A percentile compares a stretch with the other conserved stretches of the same genome.
These are phyloP conservation scores for Lasioglossum figueresi DNA, from an alignment of 2,888 invertebrate species.

Conservation along the genomic window DNA sequence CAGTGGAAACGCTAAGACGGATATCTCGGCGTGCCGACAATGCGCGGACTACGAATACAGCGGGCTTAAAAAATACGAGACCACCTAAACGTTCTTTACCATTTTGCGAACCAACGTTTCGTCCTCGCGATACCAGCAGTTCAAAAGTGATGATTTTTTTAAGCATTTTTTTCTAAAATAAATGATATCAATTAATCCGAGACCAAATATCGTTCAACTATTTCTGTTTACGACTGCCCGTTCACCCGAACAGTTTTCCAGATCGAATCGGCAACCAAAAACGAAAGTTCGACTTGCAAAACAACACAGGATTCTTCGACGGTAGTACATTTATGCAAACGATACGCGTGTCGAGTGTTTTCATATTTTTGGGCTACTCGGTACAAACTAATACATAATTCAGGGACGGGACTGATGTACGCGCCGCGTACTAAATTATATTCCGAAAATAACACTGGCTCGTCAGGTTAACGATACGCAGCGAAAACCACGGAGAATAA, in stretches of 20 bases:
- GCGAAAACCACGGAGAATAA: constrained; percentile 27
- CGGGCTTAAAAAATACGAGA: neutral
- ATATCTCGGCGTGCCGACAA: neutral
- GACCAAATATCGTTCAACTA: too few species aligned
- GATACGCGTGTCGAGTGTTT: neutral
- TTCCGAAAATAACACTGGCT: constrained; percentile 42
- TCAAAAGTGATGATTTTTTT: too few species aligned
- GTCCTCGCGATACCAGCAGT: too few species aligned
- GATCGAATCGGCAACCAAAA: neutral
- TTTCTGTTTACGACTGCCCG: too few species aligned
- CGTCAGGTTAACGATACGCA: constrained; percentile 40
- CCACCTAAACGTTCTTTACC: neutral
- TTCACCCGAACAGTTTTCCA: too few species aligned
- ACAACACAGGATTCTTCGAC: neutral
- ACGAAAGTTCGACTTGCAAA: neutral
- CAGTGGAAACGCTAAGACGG: neutral
- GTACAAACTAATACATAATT: constrained; percentile 43
- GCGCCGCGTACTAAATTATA: constrained; percentile 45
- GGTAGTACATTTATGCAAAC: neutral
- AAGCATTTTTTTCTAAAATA: too few species aligned
- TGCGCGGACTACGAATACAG: neutral
- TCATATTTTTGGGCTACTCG: neutral
- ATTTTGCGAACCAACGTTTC: too few species aligned
- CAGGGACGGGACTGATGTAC: neutral
- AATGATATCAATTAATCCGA: too few species aligned